Evolutionary conservation across 1,140 invertebrate species (phyloP).

Genomic region (Lycorma delicatula): DNA sequence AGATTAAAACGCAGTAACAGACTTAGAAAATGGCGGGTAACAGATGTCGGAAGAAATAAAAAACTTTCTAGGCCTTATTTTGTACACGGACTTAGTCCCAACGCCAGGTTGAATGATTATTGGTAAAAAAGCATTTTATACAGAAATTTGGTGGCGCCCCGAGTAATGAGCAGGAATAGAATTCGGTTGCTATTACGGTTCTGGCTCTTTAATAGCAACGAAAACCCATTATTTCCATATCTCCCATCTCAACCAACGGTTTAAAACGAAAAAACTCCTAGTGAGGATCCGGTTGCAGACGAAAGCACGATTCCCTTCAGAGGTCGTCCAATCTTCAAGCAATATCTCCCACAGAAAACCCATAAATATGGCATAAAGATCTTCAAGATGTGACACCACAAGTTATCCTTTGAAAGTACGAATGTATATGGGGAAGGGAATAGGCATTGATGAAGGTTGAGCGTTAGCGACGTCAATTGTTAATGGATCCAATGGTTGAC

Average conservation of each 20-base stretch:
- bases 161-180: constrained; percentile 23
- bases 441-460: constrained; percentile 3
- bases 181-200: constrained; percentile 24
- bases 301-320: constrained; percentile 36
- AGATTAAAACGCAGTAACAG: neutral
- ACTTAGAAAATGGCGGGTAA: neutral
- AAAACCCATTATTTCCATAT: constrained; percentile 18
- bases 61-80: constrained; percentile 15
- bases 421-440: constrained; percentile 28
- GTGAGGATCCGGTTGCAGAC: constrained; percentile 36
- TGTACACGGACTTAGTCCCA: constrained; percentile 17
- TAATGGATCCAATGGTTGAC: constrained; percentile 18
- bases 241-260: constrained; percentile 16
- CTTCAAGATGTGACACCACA: constrained; percentile 29
- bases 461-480: constrained; percentile 13
- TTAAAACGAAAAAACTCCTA: constrained; percentile 22
- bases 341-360: constrained; percentile 38
- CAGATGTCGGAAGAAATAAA: constrained; percentile 4
- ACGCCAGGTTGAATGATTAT: constrained; percentile 8
- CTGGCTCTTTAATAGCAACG: constrained; percentile 26
- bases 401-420: constrained; percentile 28
- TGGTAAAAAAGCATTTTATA: constrained; percentile 12
- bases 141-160: constrained; percentile 1
- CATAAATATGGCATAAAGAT: constrained; percentile 37
- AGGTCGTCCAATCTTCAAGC: constrained; percentile 34